phyloP scores from a whole-genome alignment of 2,113 vertebrate species.

The Leptodactylus fuscus region DNA sequence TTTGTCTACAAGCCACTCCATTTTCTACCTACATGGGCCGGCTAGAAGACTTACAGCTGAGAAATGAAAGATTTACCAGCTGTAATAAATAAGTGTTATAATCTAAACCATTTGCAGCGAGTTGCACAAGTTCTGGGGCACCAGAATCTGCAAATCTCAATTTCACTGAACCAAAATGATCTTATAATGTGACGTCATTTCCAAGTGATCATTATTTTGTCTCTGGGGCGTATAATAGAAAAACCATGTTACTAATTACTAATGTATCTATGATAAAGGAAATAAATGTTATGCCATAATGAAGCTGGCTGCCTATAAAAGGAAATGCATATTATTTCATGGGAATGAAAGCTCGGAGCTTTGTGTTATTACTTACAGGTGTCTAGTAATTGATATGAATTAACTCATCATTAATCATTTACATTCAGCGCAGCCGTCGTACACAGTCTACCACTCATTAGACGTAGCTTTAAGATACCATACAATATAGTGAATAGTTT shows the following conservation, averaged over 20 bases:
- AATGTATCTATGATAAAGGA: neutral
- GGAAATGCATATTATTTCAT: neutral
- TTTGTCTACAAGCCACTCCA: too few relatives aligned
- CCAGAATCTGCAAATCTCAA: neutral
- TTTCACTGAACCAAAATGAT: conserved; percentile 11
- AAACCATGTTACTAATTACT: conserved; percentile 1
- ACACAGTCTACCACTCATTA: too few relatives aligned
- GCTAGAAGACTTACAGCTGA: neutral
- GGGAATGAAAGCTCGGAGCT: too few relatives aligned
- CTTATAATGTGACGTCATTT: conserved; percentile 15
- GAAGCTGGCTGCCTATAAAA: neutral
- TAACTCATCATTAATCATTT: too few relatives aligned
- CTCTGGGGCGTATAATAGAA: neutral
- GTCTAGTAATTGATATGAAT: too few relatives aligned
- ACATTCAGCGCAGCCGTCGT: too few relatives aligned
- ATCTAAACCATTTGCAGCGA: conserved; percentile 8
- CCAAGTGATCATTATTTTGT: neutral
- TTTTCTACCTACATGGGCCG: neutral
- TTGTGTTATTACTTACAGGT: too few relatives aligned
- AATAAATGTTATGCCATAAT: neutral
- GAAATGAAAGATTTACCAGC: neutral
- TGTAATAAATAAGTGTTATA: neutral
- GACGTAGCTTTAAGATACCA: too few relatives aligned
- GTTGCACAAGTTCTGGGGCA: conserved; percentile 16
- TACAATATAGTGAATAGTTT: too few relatives aligned